Conservation (phyloP, 2,888 invertebrate genomes). For the Calliopum simillimum region DNA sequence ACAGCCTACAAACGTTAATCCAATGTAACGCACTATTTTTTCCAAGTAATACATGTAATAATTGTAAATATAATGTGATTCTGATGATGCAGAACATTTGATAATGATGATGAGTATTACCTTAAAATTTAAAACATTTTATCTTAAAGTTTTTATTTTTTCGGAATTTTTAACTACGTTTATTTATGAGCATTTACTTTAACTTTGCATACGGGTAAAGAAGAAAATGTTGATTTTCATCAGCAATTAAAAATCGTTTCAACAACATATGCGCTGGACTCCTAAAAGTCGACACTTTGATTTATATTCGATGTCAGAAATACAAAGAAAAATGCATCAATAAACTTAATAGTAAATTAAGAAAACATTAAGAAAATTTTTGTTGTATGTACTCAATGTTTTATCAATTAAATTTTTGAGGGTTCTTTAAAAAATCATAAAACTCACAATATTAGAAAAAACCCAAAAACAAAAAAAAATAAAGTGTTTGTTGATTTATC, state of each 20-base stretch:
- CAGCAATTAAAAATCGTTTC: conserved; percentile 1
- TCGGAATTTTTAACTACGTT: no score
- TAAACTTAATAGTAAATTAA: conserved; percentile 11
- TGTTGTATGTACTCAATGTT: conserved; percentile 17
- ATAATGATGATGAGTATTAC: no score
- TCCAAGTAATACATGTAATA: no score
- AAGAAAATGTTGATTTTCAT: not conserved
- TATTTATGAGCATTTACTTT: not conserved
- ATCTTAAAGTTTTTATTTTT: no score
- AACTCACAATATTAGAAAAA: no score
- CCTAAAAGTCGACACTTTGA: not conserved
- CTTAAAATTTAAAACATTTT: no score
- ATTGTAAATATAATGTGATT: no score
- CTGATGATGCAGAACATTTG: no score
- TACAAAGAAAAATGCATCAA: no score
- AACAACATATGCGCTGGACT: not conserved
- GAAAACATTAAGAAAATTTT: not conserved
- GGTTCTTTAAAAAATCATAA: conserved; percentile 12
- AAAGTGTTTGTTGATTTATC: conserved; percentile 6
- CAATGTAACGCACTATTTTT: no score
- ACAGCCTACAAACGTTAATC: no score
- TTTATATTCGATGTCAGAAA: not conserved
- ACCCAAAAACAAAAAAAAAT: not conserved
- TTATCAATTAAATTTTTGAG: not conserved
- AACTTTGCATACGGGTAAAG: not conserved